Evolutionary conservation across 2,888 invertebrate species (phyloP).

Genomic region (Malthinus seriepunctatus): DNA sequence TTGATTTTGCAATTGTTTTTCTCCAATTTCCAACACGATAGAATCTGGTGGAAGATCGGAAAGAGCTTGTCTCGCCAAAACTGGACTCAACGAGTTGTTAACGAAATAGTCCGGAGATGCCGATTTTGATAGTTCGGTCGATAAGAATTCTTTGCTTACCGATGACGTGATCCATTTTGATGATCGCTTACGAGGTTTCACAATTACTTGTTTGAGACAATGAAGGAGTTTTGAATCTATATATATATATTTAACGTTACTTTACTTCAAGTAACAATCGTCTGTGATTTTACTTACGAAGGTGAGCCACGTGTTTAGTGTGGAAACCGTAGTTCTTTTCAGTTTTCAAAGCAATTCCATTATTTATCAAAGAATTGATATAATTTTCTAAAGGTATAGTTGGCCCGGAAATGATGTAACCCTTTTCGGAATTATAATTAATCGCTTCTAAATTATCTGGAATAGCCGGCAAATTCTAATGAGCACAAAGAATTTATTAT

Average conservation of each 20-base stretch:
- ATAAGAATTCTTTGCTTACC: background rate
- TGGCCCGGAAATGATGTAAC: background rate
- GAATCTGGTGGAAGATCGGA: background rate
- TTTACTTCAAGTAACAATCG: background rate
- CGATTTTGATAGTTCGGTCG: background rate
- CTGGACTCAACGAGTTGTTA: slow-evolving; percentile 8
- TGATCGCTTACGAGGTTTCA: slow-evolving; percentile 67
- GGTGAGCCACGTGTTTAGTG: background rate
- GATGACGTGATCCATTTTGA: slow-evolving; percentile 67
- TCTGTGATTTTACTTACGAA: background rate
- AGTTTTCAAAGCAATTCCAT: background rate
- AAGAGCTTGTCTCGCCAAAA: background rate
- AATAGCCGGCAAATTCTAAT: background rate
- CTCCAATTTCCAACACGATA: slow-evolving; percentile 1
- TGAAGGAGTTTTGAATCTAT: slow-evolving; percentile 46
- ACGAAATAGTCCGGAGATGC: slow-evolving; percentile 66
- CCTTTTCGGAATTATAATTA: background rate
- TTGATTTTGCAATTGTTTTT: background rate
- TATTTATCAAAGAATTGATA: background rate
- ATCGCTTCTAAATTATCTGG: background rate
- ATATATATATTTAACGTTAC: too few relatives aligned
- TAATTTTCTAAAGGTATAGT: background rate
- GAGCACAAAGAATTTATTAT: too few relatives aligned
- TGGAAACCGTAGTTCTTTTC: background rate
- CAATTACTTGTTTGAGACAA: slow-evolving; percentile 66